Base-by-base conservation (phyloP, 2,888 invertebrate genomes). In the Alloscopus bannaensis region DNA sequence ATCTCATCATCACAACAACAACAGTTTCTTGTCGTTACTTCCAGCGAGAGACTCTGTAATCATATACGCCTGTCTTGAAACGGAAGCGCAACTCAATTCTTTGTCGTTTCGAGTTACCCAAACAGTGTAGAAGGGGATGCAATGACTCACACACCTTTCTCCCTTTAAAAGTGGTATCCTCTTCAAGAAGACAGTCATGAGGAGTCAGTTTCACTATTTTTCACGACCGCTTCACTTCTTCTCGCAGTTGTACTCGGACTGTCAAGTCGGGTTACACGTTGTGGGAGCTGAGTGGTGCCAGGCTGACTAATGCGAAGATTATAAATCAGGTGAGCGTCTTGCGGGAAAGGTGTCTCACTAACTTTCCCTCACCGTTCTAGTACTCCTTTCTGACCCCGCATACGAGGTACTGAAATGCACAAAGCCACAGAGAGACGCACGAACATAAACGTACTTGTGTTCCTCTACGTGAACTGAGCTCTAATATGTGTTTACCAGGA, bases 261-360 rank as follows among this genome's bases (percentile, higher is more conserved):
- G 55, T 24, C 55, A 55, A 13, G 24, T 55, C 8, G 6, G 11
- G 47, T 47, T 47, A 47, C 6, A 47, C 24, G 47, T 31, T 36
- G 71, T 71, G 50, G 50, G 45, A 62, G 62, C 16, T 18, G 31
- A 66, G 45, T 65, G 55, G 73, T 75, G 73, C 59, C n/a, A n/a
- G n/a, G n/a, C 57, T 76, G 76, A 76, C 68, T 76, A 76, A 60
- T 68, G 68, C 50, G 65, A 57, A 68, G 68, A 68, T 76, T 31
- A 76, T 76, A 76, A 68, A 76, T 76, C 68, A 76, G 68, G 68
- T 68, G 76, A 36, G 36, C 36, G 20, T 29, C 4, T 47, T 18
- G 24, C 6, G 36, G 31, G 28, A n/a, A 36, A 36, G 18, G 55
- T 55, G 55, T 55, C 24, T 55, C 55, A 55, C 52, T 31, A 52